phyloP scores from a whole-genome alignment of 1,140 invertebrate genomes.

The Ericerus pela region DNA sequence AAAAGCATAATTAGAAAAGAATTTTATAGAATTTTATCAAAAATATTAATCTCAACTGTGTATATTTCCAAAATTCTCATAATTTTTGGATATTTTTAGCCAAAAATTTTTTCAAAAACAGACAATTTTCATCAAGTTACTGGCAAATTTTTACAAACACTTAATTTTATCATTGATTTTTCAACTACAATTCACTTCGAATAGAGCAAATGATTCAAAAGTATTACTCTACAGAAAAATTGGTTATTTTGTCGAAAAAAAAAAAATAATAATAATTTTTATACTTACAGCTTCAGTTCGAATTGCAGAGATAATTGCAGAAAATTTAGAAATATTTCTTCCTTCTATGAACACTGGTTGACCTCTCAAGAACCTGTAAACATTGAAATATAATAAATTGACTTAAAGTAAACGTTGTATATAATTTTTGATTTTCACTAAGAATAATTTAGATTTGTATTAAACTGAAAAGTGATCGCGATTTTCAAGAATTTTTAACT shows the following conservation, averaged over 20 bases:
- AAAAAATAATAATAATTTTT: not conserved
- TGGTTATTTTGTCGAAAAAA: not conserved
- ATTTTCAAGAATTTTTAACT: not conserved
- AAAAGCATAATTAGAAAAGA: no score
- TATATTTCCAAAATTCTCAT: no score
- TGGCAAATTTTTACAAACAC: no score
- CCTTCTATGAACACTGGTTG: slow-evolving; percentile 84
- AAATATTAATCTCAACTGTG: no score
- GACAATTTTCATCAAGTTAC: no score
- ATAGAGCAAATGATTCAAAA: not conserved
- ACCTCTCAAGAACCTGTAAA: slow-evolving; percentile 67
- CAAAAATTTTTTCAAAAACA: no score
- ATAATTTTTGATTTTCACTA: no score
- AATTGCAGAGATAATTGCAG: slow-evolving; percentile 75
- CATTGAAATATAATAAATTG: slow-evolving; percentile 18
- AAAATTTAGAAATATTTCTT: slow-evolving; percentile 62
- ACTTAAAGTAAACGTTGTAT: no score
- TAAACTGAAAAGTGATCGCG: not conserved
- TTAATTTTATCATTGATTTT: not conserved
- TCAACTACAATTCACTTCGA: not conserved
- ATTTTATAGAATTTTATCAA: no score
- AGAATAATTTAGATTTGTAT: no score
- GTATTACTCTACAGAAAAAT: not conserved
- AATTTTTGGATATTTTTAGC: no score
- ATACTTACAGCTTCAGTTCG: slow-evolving; percentile 67